phyloP scores from a whole-genome alignment of 2,113 vertebrate genomes.

The Thalassoma bifasciatum region DNA sequence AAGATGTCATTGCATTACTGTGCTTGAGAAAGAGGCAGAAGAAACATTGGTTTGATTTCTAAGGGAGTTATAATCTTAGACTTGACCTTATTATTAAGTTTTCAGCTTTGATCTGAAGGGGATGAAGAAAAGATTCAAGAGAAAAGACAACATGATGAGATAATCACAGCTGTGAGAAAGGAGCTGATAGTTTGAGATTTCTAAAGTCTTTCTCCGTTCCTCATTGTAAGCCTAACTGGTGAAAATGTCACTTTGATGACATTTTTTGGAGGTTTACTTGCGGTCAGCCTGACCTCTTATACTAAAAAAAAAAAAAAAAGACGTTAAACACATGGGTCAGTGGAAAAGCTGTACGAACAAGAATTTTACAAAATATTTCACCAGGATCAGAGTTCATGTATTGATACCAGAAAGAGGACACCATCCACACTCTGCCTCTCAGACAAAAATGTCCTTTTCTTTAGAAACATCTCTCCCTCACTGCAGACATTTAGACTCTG shows the following conservation, averaged over 20 bases:
- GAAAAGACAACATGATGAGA: slow-evolving; percentile 20
- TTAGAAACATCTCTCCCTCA: background rate
- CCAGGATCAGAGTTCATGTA: slow-evolving; percentile 15
- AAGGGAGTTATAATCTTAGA: slow-evolving; percentile 24
- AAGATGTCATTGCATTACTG: slow-evolving; percentile 8
- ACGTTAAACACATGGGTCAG: background rate
- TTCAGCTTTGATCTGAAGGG: slow-evolving; percentile 31
- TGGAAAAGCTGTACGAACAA: background rate
- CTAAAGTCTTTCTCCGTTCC: background rate
- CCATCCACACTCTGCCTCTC: background rate
- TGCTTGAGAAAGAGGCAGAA: slow-evolving; percentile 2
- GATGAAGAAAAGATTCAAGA: slow-evolving; percentile 3
- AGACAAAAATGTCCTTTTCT: background rate
- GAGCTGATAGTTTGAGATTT: slow-evolving; percentile 12
- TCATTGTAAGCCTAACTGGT: background rate
- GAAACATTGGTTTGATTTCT: slow-evolving; percentile 4
- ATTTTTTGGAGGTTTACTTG: slow-evolving; percentile 2
- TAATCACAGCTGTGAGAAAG: slow-evolving; percentile 15
- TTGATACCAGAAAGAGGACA: slow-evolving; percentile 13
- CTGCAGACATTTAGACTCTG: background rate
- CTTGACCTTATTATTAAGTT: slow-evolving; percentile 29
- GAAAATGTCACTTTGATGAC: slow-evolving; percentile 5
- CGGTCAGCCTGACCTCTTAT: background rate
- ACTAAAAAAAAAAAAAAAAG: background rate
- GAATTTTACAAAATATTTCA: background rate